These are phyloP conservation scores for Lordiphosa andalusiaca DNA, from an alignment of 2,888 invertebrate species.

Conservation along the genomic window DNA sequence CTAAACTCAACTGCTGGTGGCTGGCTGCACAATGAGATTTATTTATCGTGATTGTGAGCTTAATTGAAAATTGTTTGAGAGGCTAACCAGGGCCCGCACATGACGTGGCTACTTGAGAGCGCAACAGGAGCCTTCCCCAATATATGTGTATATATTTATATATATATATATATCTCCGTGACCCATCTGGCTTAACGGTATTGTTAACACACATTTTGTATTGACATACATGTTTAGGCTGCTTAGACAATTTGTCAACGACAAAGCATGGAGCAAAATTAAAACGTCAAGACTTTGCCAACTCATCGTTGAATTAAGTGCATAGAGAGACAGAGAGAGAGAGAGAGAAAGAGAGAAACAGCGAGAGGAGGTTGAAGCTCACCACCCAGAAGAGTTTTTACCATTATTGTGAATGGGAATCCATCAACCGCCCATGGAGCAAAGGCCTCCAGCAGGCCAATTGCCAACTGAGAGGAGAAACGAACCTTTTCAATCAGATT, in stretches of 20 bases:
- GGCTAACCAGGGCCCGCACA: constrained; percentile 22
- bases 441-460: constrained; percentile 10
- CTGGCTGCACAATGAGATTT: constrained; percentile 69
- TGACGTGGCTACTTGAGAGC: constrained; percentile 39
- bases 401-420: constrained; percentile 52
- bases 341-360: not conserved
- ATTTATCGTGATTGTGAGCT: constrained; percentile 73
- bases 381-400: too few species aligned
- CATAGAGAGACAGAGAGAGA: constrained; percentile 13
- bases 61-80: constrained; percentile 73
- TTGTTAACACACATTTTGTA: constrained; percentile 44
- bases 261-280: constrained; percentile 36
- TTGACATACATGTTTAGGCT: constrained; percentile 54
- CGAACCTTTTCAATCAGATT: constrained; percentile 54
- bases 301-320: constrained; percentile 39
- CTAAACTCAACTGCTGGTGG: constrained; percentile 43
- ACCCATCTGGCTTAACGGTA: constrained; percentile 55
- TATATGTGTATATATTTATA: constrained; percentile 39
- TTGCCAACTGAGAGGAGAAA: constrained; percentile 8
- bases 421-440: constrained; percentile 71
- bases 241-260: constrained; percentile 64
- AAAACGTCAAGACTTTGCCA: constrained; percentile 15
- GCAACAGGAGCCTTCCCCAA: constrained; percentile 54
- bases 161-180: constrained; percentile 57
- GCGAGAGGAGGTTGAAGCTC: constrained; percentile 1